Evolutionary conservation across 2,113 vertebrate genomes (phyloP).

Genomic region (Synodontis membranacea): DNA sequence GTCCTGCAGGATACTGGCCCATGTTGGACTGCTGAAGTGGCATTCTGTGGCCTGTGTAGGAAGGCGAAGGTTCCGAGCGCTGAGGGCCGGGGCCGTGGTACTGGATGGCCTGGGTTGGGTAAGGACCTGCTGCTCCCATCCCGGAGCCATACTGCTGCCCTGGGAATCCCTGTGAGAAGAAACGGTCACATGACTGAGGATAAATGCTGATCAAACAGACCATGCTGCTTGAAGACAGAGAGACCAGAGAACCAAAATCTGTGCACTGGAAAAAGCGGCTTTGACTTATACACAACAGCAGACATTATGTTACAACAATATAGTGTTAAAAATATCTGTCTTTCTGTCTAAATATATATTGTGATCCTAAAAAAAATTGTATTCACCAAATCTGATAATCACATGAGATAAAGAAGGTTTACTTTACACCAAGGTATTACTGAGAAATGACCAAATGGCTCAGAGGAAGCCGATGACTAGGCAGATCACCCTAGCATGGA

Average conservation of each 20-base stretch:
- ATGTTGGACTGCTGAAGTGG: slow-evolving; percentile 76
- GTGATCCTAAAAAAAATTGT: neutral
- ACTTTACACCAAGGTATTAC: neutral
- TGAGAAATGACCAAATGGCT: neutral
- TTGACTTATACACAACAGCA: neutral
- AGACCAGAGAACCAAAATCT: neutral
- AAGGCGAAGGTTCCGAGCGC: slow-evolving; percentile 80
- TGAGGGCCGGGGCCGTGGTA: slow-evolving; percentile 78
- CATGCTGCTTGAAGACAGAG: neutral
- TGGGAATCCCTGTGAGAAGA: slow-evolving; percentile 64
- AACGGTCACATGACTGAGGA: neutral
- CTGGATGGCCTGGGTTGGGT: slow-evolving; percentile 83
- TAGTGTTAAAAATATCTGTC: neutral
- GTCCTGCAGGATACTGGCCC: slow-evolving; percentile 78
- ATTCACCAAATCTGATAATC: neutral
- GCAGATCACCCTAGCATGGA: neutral
- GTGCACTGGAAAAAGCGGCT: neutral
- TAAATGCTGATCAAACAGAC: neutral
- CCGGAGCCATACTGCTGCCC: slow-evolving; percentile 72
- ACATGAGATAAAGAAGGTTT: neutral
- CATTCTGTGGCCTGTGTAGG: slow-evolving; percentile 84
- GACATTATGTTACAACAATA: neutral
- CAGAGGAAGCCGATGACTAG: neutral
- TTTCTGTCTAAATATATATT: neutral
- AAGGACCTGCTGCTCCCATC: slow-evolving; percentile 67